Evolutionary conservation across 1,140 invertebrate genomes (phyloP), one percentile per base, ranked within the genome.

Genomic region (Trigoniulus corallinus): DNA sequence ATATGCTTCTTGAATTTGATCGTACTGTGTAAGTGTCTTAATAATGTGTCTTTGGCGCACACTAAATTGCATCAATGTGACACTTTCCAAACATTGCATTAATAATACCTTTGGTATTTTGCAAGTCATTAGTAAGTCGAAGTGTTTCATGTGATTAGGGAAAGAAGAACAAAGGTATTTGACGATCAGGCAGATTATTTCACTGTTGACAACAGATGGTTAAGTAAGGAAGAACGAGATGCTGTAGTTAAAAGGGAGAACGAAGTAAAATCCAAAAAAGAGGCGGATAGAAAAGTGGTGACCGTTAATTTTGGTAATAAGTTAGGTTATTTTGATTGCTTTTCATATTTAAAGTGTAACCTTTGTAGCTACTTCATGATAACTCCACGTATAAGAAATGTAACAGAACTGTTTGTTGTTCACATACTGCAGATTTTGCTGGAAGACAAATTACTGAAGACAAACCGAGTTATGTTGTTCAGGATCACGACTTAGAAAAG

Each of bases 141-240:
- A 48, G 3, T 46, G 23, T n/a, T 20, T 54, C 15, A 48, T 47
- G 4, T 21, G 23, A 49, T 60, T 59, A 86, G 88, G 68, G 80
- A 84, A 56, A 75, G 78, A 51, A 73, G 87, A 54, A 95, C 91
- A 0, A 79, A 78, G 60, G 87, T 97, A 1, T 93, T 92, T 53
- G 92, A 97, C 65, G 92, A 96, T 66, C 86, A 96, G 62, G 79
- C 79, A 54, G 93, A 97, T 67, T 96, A 96, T 66, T 97, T 88
- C 68, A 77, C 79, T 54, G 68, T 80, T 3, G 80, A 79, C 63
- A 68, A 69, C 53, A 79, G 79, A 21, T 95, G 91, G 89, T 64
- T 91, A 2, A 78, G 73, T 41, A 69, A 80, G 13, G 65, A 72
- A 12, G 80, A 92, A 60, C 72, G 79, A 56, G 73, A 78, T 34